Evolutionary conservation across 2,888 invertebrate species (phyloP), one percentile per base, ranked within the genome.

Genomic region (Poecilobothrus nobilitatus): DNA sequence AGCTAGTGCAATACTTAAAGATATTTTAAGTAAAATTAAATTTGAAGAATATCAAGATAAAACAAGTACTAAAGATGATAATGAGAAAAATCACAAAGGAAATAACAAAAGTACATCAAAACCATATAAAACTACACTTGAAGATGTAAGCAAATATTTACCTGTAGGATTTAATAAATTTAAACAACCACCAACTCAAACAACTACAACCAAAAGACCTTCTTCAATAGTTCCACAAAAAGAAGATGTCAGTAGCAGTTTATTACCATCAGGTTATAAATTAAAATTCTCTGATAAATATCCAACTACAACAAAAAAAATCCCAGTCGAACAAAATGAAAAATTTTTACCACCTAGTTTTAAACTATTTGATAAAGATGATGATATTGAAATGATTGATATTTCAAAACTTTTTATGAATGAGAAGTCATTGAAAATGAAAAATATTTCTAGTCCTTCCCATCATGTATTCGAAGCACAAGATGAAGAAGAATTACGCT

Each of bases 261-360:
- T 91, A 70, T 79, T 90, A 70, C 91, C 86, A 63, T 81, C 86
- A 15, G 83, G 86, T 10, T 86, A 85, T 2, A 86, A 86, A 71
- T 83, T 87, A 12, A 70, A 71, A 66, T 68, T 70, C 44, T 34
- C 70, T 20, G 33, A 67, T 8, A 86, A 63, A 63, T 22, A 27
- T 18, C 5, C 27, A 63, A 63, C 27, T 15, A 27, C 27, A 15
- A 62, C 20, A 62, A 27, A 12, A 18, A 63, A 27, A 27, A 63
- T 6, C 5, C 22, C 63, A 15, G 1, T 66, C 12, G 67, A 81
- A 66, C 74, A 83, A 34, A 34, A 71, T 22, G 67, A 81, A 66
- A 86, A 87, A 68, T 86, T 91, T 70, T 79, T 90, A 70, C 91
- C 86, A 63, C 81, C 86, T 12, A 83, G 86, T 10, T 86, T 86